Evolutionary conservation across 2,888 invertebrate genomes (phyloP).

Genomic region (Ethmia dodecea): DNA sequence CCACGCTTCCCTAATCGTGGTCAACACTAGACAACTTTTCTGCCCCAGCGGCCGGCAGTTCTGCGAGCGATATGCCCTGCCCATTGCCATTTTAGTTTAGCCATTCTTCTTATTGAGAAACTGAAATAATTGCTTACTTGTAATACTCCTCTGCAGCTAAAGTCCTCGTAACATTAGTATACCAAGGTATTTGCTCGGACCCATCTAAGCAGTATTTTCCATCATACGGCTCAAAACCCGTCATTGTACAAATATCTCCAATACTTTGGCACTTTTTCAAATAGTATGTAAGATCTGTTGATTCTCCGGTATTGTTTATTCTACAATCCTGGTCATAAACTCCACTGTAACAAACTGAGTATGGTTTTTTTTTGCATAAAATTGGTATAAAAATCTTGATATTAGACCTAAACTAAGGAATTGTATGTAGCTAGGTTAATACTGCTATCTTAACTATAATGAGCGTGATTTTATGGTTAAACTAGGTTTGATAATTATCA

Average conservation of each 20-base stretch:
- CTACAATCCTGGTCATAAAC: conserved; percentile 76
- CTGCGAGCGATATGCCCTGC: no score
- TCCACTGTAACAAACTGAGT: conserved; percentile 82
- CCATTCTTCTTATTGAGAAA: no score
- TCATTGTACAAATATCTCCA: conserved; percentile 61
- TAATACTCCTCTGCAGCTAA: conserved; percentile 83
- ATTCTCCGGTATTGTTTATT: conserved; percentile 40
- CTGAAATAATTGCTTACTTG: conserved; percentile 75
- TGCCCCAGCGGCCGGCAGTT: no score
- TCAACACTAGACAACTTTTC: no score
- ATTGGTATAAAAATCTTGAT: not conserved
- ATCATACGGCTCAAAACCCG: conserved; percentile 56
- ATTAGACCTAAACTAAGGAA: no score
- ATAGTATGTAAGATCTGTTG: conserved; percentile 69
- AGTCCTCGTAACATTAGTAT: conserved; percentile 68
- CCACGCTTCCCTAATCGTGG: no score
- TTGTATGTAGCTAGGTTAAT: no score
- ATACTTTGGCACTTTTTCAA: conserved; percentile 68
- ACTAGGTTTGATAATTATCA: no score
- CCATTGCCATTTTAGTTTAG: no score
- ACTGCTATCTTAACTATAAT: no score
- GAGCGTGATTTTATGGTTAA: no score
- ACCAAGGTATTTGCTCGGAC: conserved; percentile 55
- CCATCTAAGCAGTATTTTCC: conserved; percentile 61
- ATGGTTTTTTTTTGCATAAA: conserved; percentile 7